Evolutionary conservation across 1,140 invertebrate genomes (phyloP), one percentile per base, ranked within the genome.

Genomic region (Hycleus cichorii): DNA sequence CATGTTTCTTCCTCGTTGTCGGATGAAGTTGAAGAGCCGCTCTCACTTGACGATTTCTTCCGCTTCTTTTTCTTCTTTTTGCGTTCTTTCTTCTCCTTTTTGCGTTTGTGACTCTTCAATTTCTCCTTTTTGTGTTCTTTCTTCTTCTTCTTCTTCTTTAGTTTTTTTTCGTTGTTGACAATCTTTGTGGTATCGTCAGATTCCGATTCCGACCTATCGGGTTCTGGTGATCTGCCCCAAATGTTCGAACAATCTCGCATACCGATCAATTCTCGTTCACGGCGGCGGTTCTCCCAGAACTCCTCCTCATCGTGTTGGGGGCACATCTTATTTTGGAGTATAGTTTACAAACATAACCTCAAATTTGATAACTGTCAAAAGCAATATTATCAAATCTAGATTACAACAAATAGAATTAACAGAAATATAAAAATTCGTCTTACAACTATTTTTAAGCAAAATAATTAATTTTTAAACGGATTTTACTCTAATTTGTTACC

Each of bases 231-330:
- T 71, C 84, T 84, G 42, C 81, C 83, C 88, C 88, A 91, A 39
- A 89, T 78, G 52, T 80, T 76, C 2, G 79, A 72, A 4, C 85
- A 80, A 8, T 87, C 86, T 54, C 82, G 73, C 50, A 83, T 76
- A 42, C 87, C 86, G 44, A 91, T 87, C 61, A 81, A 76, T 58
- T 90, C 89, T 47, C 89, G 74, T 58, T 89, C 81, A 65, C 83
- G 78, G 62, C 87, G 73, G 58, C 88, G 72, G 0, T 80, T 78
- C 66, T 84, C 84, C 63, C 86, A 73, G 45, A 81, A 81, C 64
- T 82, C 80, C 54, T 82, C 79, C 58, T 81, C 7, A 53, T 55
- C 12, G 39, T n/a, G 57, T 57, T 49, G 40, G 32, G 32, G 32
- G 32, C 46, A 61, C 63, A 55, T 63, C 60, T 12, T 11, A 10